Evolutionary conservation across 2,888 invertebrate species (phyloP), one percentile per base, ranked within the genome.

Genomic region (Ptychoptera albimana): DNA sequence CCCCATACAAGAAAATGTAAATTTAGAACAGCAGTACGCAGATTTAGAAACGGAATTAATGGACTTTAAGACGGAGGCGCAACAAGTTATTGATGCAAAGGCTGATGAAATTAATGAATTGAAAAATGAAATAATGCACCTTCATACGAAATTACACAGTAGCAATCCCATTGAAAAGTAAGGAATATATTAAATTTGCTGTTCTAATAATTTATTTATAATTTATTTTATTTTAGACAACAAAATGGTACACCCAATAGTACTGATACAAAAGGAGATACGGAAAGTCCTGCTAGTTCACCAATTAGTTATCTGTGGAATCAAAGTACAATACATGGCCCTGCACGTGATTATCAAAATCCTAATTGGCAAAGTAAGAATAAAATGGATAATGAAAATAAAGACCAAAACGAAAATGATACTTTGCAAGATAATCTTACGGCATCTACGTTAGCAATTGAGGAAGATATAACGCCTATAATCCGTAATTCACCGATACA

Each of bases 1-100:
- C 11, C 75, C 85, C n/a, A 85, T 87, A 51, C 80, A 80, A 56
- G 87, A 87, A 65, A 75, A 73, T 45, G 74, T 71, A 44, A 72
- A 73, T 56, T 68, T 81, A 48, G 86, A 85, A 59, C 75, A 78
- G 54, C 75, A 81, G 63, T 77, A 79, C 51, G 70, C 72, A 1
- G 79, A 81, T 54, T 63, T 83, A 11, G 82, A 83, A 59, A 73
- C 75, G 12, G 82, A 84, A 60, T 75, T 73, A 51, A 75, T 77
- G 38, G 69, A 71, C 3, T n/a, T 42, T 10, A 42, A 42, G 12
- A 8, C 13, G 2, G n/a, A 71, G 45, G 67, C 68, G 8, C 68
- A 72, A 50, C 61, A 64, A 42, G 69, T 75, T 47, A 59, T 77
- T 1, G 64, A 65, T n/a, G 66, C 68, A 42, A 75, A 72, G 54